Conservation (phyloP, 1,140 invertebrate genomes). For the Sarcophaga bullata region DNA sequence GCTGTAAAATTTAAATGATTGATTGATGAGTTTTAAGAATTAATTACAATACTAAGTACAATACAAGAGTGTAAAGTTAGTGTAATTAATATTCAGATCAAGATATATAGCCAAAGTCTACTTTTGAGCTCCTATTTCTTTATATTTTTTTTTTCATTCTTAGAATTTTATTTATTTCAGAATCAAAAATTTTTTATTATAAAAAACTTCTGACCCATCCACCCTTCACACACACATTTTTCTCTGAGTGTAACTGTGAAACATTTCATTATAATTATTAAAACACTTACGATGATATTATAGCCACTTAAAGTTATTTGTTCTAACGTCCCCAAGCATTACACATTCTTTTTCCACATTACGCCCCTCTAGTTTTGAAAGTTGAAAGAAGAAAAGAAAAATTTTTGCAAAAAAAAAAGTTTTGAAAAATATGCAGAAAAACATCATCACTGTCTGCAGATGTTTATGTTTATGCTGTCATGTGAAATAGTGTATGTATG, state of each 20-base stretch:
- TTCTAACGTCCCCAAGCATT: neutral
- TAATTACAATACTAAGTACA: too few relatives aligned
- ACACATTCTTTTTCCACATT: neutral
- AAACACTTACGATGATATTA: constrained; percentile 3
- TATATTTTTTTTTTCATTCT: too few relatives aligned
- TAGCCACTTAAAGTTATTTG: constrained; percentile 4
- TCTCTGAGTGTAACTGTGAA: neutral
- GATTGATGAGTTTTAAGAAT: too few relatives aligned
- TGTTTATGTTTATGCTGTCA: neutral
- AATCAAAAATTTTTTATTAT: too few relatives aligned
- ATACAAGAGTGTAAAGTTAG: too few relatives aligned
- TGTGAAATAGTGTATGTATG: neutral
- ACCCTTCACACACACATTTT: neutral
- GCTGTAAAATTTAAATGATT: too few relatives aligned
- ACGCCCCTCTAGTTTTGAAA: neutral
- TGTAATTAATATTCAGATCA: too few relatives aligned
- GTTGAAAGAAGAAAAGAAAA: neutral
- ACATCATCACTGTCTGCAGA: neutral
- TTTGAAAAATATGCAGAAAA: neutral
- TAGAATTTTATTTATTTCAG: too few relatives aligned
- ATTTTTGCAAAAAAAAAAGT: neutral
- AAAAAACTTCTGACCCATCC: neutral
- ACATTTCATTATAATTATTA: constrained; percentile 4
- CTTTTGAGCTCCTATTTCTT: too few relatives aligned
- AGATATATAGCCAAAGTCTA: too few relatives aligned